These are phyloP conservation scores for Alcis repandata DNA, from an alignment of 2,888 invertebrate genomes.

Conservation along the genomic window DNA sequence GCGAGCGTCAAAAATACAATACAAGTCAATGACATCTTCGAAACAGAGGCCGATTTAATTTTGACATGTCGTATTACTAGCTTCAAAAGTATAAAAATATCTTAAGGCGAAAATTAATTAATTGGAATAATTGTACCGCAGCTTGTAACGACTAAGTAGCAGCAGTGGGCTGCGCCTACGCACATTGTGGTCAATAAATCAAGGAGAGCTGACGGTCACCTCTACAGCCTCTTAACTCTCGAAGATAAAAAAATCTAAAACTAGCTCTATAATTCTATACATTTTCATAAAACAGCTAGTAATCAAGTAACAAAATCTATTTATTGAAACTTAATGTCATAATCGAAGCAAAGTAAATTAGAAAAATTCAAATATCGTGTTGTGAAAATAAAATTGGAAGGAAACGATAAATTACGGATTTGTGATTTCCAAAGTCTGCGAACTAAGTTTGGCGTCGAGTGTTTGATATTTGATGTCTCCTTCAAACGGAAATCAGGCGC, in stretches of 20 bases:
- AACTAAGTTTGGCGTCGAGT: conserved; percentile 7
- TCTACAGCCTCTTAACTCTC: conserved; percentile 55
- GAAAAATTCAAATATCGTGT: conserved; percentile 31
- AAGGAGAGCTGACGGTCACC: conserved; percentile 55
- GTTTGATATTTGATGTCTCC: conserved; percentile 31
- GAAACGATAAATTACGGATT: conserved; percentile 29
- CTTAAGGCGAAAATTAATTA: conserved; percentile 43
- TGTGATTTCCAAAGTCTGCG: conserved; percentile 1
- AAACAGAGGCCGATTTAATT: no score
- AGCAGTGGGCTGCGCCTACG: conserved; percentile 72
- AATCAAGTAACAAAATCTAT: conserved; percentile 23
- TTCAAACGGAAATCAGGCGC: conserved; percentile 24
- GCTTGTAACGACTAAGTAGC: conserved; percentile 37
- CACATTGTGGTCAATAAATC: conserved; percentile 62
- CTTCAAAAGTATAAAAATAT: no score
- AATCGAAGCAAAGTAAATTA: conserved; percentile 15
- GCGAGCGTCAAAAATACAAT: no score
- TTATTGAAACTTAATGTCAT: conserved; percentile 14
- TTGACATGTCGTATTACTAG: no score
- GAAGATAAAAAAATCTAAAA: not conserved
- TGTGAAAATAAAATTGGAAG: conserved; percentile 23
- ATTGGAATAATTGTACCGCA: conserved; percentile 46
- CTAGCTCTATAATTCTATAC: conserved; percentile 7
- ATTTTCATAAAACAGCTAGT: conserved; percentile 24
- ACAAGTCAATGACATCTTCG: no score